Percentiles rank a stretch among this genome's conserved stretches.
These are phyloP conservation scores for Tonatia bakeri DNA, from an alignment of 2,113 vertebrate species.

Conservation along the genomic window DNA sequence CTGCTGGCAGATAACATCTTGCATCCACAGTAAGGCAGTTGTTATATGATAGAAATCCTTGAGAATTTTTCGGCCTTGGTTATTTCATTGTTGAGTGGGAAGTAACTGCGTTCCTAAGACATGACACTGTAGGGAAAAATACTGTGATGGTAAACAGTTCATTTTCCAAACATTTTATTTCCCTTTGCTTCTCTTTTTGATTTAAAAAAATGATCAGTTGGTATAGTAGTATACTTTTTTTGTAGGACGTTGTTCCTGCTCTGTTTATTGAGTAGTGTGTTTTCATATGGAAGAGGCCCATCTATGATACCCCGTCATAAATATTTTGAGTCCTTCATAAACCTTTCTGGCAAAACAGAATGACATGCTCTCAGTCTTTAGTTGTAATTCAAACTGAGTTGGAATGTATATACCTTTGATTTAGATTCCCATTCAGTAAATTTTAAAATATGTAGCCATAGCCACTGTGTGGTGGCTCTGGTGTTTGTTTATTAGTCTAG, in stretches of 20 bases:
- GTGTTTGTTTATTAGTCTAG: background rate
- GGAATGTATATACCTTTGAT: background rate
- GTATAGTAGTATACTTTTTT: background rate
- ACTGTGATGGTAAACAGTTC: background rate
- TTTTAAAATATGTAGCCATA: background rate
- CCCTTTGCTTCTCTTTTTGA: constrained; percentile 9
- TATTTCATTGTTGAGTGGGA: background rate
- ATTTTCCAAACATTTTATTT: background rate
- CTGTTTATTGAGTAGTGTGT: background rate
- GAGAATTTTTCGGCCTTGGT: background rate
- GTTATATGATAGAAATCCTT: background rate
- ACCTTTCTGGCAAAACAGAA: background rate
- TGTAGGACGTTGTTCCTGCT: background rate
- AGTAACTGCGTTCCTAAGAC: constrained; percentile 3
- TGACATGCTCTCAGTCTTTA: background rate
- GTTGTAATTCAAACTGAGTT: background rate
- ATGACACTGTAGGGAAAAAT: background rate
- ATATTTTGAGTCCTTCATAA: background rate
- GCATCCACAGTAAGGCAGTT: background rate
- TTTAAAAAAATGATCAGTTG: background rate
- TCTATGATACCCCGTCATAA: background rate
- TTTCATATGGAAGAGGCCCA: background rate
- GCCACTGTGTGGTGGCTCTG: background rate
- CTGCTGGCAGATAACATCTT: background rate
- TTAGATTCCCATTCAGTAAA: background rate